Percentiles rank a stretch among this genome's conserved stretches.
phyloP scores from a whole-genome alignment of 2,113 vertebrate genomes.

The Channa argus region DNA sequence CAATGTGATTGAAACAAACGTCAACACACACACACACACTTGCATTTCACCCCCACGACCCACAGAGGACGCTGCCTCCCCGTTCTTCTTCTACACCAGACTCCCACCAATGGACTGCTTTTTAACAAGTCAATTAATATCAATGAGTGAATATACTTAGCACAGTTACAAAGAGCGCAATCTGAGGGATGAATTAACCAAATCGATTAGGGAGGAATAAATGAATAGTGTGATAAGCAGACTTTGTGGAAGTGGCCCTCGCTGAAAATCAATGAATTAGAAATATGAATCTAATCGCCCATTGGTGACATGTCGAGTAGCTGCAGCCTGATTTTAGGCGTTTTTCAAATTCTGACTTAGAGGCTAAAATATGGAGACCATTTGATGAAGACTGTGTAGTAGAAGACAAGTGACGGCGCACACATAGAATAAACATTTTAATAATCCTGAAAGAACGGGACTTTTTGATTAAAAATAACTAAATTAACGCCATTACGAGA shows the following conservation, averaged over 20 bases:
- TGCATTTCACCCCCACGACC: constrained; percentile 60
- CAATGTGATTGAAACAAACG: neutral
- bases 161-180: constrained; percentile 74
- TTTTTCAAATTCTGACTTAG: constrained; percentile 18
- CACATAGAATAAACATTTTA: neutral
- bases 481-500: too few species aligned
- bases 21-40: neutral
- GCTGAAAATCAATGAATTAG: constrained; percentile 71
- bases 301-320: constrained; percentile 58
- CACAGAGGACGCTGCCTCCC: constrained; percentile 80
- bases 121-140: constrained; percentile 80
- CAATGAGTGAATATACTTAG: constrained; percentile 76
- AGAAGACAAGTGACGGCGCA: neutral
- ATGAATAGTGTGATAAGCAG: constrained; percentile 53
- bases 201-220: constrained; percentile 71
- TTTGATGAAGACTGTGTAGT: neutral
- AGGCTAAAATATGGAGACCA: neutral
- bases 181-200: constrained; percentile 75
- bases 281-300: constrained; percentile 77
- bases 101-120: constrained; percentile 22
- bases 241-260: constrained; percentile 66
- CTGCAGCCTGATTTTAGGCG: constrained; percentile 51
- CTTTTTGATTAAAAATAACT: too few species aligned
- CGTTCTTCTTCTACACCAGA: constrained; percentile 38
- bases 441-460: neutral